Conservation (phyloP, 2,888 invertebrate genomes). For the Odontothrips loti region DNA sequence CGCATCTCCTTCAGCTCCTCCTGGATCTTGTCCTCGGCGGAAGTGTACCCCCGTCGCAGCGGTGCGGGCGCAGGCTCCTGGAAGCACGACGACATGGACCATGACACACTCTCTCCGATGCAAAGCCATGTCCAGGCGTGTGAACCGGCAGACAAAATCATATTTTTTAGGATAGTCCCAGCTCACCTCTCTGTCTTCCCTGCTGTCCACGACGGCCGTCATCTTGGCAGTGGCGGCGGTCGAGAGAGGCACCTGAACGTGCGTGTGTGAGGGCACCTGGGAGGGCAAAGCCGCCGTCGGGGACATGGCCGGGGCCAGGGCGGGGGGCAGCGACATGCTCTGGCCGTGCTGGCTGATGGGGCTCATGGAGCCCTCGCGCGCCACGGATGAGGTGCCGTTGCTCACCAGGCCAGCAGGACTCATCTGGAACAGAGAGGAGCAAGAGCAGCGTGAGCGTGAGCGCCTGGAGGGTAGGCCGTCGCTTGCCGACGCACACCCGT, state of each 20-base stretch:
- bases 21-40: slow-evolving; percentile 85
- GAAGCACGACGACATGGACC: neutral
- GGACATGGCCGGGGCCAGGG: neutral
- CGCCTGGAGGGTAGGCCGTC: neutral
- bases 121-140: neutral
- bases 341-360: too few species aligned
- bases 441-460: neutral
- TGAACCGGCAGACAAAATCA: too few species aligned
- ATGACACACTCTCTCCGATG: neutral
- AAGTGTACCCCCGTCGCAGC: slow-evolving; percentile 70
- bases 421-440: neutral
- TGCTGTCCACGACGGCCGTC: neutral
- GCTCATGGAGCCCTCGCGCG: neutral
- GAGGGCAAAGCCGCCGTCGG: neutral
- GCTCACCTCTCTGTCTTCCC: neutral
- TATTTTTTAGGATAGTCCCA: too few species aligned
- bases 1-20: slow-evolving; percentile 81
- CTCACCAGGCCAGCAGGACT: neutral
- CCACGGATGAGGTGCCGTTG: neutral
- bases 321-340: neutral
- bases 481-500: neutral
- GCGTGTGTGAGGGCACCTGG: neutral
- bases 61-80: slow-evolving; percentile 43
- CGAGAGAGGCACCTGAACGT: neutral
- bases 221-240: neutral